Base-by-base conservation (phyloP, 2,113 vertebrate species). In the Lamprologus lemairii region DNA sequence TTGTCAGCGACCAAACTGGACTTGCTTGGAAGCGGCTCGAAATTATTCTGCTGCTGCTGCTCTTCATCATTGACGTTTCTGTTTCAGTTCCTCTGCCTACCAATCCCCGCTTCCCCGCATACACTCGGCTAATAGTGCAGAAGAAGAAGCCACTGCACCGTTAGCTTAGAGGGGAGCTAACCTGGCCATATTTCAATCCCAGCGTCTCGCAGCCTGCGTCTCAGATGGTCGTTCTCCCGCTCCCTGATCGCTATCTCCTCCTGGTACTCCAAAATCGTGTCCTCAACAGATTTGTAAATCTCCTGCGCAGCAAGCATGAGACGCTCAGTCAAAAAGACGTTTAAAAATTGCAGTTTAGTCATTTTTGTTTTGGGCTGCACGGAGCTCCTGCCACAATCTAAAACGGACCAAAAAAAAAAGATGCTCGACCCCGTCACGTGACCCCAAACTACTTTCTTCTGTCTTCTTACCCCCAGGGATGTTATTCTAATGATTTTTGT, bases 271-370 rank as follows among this genome's bases (percentile, higher is more conserved):
- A 95, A 81, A 51, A 97, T 95, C 2, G 96, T 95, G 40, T 96
- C 96, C 85, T 97, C 96, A 3, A 96, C 96, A 1, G 96, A 96
- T 26, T 97, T 97, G 75, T 96, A 96, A 42, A 97, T 97, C 73
- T 97, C 96, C 84, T 97, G 96, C 12, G 96, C 96, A 5, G 96
- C 96, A 23, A 96, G 93, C 95, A 96, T 96, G 51, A 97, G 94
- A 6, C 96, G 95, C 75, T 97, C 96, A 8, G 96, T 96, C 84
- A 97, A 31, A 60, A 96, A 95, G 12, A 96, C 93, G 89, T 96
- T 96, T 31, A 97, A 40, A 87, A 95, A 94, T 87, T 97, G 96
- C 47, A 96, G 60, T 88, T 96, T 97, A 60, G 96, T 95, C 96
- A 97, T 97, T 92, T 91, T 95, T 40, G 42, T 65, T 49, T 75